A percentile compares a stretch with the other conserved stretches of the same genome.
These are phyloP conservation scores for Macrosoma leucophasiata DNA, from an alignment of 2,888 invertebrate genomes.

Conservation along the genomic window DNA sequence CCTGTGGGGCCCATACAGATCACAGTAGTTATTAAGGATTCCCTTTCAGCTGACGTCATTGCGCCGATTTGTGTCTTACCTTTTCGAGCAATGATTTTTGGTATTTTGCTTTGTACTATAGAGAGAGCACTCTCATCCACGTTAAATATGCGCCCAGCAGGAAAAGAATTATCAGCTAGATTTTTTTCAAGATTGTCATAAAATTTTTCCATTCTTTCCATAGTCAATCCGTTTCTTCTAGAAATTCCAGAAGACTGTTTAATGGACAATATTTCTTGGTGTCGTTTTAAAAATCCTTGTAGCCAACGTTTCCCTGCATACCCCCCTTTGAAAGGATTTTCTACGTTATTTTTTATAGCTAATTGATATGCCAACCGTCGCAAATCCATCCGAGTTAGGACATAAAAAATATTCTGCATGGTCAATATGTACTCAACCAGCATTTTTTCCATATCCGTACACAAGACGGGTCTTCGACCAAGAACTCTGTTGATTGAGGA, in stretches of 20 bases:
- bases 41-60: conserved; percentile 30
- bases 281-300: conserved; percentile 24
- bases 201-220: conserved; percentile 22
- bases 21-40: conserved; percentile 27
- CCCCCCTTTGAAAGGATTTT: conserved; percentile 12
- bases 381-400: conserved; percentile 15
- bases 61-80: conserved; percentile 17
- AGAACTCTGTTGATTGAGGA: too few species aligned
- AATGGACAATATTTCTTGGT: conserved; percentile 24
- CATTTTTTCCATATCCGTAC: conserved; percentile 7
- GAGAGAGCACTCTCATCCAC: conserved; percentile 23
- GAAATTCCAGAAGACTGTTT: conserved; percentile 24
- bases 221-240: conserved; percentile 23
- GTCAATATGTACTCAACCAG: conserved; percentile 11
- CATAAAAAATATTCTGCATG: conserved; percentile 18
- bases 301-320: conserved; percentile 21
- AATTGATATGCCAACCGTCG: conserved; percentile 16
- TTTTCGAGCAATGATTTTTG: conserved; percentile 21
- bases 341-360: conserved; percentile 15
- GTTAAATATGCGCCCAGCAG: conserved; percentile 21
- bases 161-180: conserved; percentile 17
- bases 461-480: conserved; percentile 14
- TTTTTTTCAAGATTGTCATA: conserved; percentile 22
- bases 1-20: conserved; percentile 28
- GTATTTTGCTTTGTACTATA: conserved; percentile 25